Percentiles rank a stretch among this genome's conserved stretches.
phyloP scores from a whole-genome alignment of 1,140 invertebrate species.

The Bombus waltoni region DNA sequence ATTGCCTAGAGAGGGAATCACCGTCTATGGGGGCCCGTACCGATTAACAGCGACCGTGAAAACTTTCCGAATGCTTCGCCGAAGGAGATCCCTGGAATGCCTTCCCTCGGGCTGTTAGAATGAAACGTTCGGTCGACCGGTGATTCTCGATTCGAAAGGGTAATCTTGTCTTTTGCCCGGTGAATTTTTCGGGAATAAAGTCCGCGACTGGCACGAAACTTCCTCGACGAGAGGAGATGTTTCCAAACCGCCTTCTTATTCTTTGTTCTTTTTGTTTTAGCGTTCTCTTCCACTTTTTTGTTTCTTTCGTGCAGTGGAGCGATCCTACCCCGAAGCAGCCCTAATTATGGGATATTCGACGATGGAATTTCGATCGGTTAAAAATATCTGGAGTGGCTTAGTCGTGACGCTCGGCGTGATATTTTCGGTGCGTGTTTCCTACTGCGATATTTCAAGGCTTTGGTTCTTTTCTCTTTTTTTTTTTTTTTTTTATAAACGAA shows the following conservation, averaged over 20 bases:
- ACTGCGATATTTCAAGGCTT: too few relatives aligned
- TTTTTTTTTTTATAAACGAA: neutral
- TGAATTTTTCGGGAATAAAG: slow-evolving; percentile 42
- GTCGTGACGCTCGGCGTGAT: neutral
- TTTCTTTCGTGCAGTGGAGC: neutral
- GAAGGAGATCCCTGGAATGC: slow-evolving; percentile 32
- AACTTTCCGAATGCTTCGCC: slow-evolving; percentile 31
- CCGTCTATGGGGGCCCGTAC: slow-evolving; percentile 34
- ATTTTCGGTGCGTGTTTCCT: too few relatives aligned
- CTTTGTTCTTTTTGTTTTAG: neutral
- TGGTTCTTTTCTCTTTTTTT: neutral
- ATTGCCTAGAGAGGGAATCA: slow-evolving; percentile 57
- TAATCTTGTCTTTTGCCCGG: slow-evolving; percentile 37
- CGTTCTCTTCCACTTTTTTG: neutral
- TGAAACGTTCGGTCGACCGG: slow-evolving; percentile 19
- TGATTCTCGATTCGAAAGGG: slow-evolving; percentile 43
- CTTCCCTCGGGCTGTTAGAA: slow-evolving; percentile 36
- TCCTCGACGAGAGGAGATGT: neutral
- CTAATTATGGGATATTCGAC: slow-evolving; percentile 18
- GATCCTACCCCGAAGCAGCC: neutral
- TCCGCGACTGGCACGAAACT: slow-evolving; percentile 30
- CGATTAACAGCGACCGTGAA: slow-evolving; percentile 54
- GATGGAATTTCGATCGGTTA: slow-evolving; percentile 25
- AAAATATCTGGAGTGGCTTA: slow-evolving; percentile 10
- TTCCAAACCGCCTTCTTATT: neutral